Percentiles rank a stretch among this genome's conserved stretches.
These are phyloP conservation scores for Petrocephalus schoutedeni DNA, from an alignment of 2,797 vertebrate genomes.

Conservation along the genomic window DNA sequence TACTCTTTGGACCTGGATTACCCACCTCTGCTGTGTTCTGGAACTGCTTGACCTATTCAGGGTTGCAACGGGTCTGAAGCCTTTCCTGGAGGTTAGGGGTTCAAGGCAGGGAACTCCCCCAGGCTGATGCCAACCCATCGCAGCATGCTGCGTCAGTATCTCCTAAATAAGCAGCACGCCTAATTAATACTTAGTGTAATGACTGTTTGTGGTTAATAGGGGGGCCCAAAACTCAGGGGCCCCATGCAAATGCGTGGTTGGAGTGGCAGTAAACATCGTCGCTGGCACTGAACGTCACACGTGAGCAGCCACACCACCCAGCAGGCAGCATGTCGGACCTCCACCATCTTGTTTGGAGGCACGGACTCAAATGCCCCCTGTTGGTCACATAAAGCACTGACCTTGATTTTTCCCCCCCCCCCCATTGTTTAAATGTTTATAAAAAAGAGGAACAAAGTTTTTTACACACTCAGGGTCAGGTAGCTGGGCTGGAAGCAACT, in stretches of 20 bases:
- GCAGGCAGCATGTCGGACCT: background rate
- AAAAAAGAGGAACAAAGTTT: background rate
- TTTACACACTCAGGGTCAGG: background rate
- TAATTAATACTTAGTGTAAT: background rate
- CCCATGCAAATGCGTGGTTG: background rate
- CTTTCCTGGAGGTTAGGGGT: too few relatives aligned
- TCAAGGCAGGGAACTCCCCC: too few relatives aligned
- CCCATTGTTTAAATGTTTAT: background rate
- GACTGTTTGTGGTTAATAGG: background rate
- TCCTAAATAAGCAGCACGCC: background rate
- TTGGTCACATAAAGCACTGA: background rate
- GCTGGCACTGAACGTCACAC: background rate
- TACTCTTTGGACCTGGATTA: too few relatives aligned
- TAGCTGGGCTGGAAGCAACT: background rate
- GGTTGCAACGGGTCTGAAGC: too few relatives aligned
- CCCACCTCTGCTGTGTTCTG: too few relatives aligned
- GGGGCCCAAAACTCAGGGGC: background rate
- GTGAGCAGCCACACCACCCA: background rate
- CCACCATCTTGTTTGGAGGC: background rate
- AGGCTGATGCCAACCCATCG: too few relatives aligned
- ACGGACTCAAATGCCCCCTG: background rate
- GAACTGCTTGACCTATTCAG: too few relatives aligned
- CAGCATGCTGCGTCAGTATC: background rate
- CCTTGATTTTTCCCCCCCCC: background rate
- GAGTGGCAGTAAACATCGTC: background rate